These are phyloP conservation scores for Dallia pectoralis DNA, from an alignment of 2,797 vertebrate species.

Conservation along the genomic window DNA sequence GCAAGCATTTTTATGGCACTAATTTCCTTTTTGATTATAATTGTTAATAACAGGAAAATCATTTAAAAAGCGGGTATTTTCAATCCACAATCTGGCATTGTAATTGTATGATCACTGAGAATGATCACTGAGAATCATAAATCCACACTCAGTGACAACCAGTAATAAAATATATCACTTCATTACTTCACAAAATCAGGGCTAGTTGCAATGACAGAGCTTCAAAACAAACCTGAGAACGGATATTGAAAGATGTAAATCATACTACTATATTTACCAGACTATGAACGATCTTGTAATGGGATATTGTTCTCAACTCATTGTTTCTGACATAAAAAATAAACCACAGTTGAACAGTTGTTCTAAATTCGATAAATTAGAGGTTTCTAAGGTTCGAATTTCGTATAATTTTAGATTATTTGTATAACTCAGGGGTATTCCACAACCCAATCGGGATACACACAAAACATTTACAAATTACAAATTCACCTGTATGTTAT, in stretches of 20 bases:
- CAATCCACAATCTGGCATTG: slow-evolving; percentile 18
- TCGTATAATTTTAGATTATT: slow-evolving; percentile 6
- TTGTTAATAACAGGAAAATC: neutral
- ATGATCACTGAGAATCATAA: too few species aligned
- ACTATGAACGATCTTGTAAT: slow-evolving; percentile 83
- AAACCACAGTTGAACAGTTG: slow-evolving; percentile 33
- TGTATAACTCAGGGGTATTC: neutral
- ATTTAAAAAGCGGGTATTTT: slow-evolving; percentile 16
- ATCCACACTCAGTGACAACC: slow-evolving; percentile 20
- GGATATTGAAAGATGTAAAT: slow-evolving; percentile 34
- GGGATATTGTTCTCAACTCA: slow-evolving; percentile 76
- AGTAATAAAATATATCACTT: slow-evolving; percentile 45
- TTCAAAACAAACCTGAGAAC: slow-evolving; percentile 25
- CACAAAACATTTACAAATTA: too few species aligned
- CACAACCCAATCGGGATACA: too few species aligned
- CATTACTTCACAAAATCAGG: slow-evolving; percentile 32
- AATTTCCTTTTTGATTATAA: slow-evolving; percentile 3
- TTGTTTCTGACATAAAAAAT: slow-evolving; percentile 82
- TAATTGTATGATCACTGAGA: slow-evolving; percentile 19
- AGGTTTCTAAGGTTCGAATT: slow-evolving; percentile 16
- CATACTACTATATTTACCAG: slow-evolving; percentile 83
- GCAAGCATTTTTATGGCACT: neutral
- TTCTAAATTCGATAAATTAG: slow-evolving; percentile 25
- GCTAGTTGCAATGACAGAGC: slow-evolving; percentile 41
- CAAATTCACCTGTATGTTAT: too few species aligned